Conservation (phyloP, 2,113 vertebrate genomes). For the Okapia johnstoni region DNA sequence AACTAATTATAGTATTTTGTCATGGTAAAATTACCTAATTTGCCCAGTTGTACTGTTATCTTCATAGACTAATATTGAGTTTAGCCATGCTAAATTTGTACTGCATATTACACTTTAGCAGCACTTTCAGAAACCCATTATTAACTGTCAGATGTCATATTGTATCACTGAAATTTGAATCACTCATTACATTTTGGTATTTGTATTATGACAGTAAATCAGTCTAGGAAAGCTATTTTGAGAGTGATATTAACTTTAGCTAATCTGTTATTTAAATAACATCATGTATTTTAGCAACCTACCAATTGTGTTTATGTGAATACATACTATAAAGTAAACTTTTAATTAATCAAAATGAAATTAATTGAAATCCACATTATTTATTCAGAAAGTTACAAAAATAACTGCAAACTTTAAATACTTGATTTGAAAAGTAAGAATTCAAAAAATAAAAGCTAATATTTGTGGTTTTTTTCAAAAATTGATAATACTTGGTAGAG, state of each 20-base stretch:
- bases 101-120: slow-evolving; percentile 62
- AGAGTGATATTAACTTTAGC: slow-evolving; percentile 35
- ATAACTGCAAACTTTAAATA: background rate
- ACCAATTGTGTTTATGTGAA: background rate
- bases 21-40: slow-evolving; percentile 59
- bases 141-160: slow-evolving; percentile 68
- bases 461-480: background rate
- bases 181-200: slow-evolving; percentile 57
- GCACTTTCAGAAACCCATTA: slow-evolving; percentile 44
- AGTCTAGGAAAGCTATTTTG: slow-evolving; percentile 42
- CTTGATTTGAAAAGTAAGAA: background rate
- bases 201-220: slow-evolving; percentile 48
- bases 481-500: background rate
- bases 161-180: slow-evolving; percentile 64
- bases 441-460: background rate
- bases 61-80: slow-evolving; percentile 59
- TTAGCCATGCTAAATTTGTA: slow-evolving; percentile 54
- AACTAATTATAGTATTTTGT: slow-evolving; percentile 58
- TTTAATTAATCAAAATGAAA: background rate
- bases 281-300: slow-evolving; percentile 25
- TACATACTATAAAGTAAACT: background rate
- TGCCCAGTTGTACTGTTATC: slow-evolving; percentile 41
- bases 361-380: background rate
- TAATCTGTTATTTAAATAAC: slow-evolving; percentile 48
- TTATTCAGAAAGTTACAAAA: background rate